These are phyloP conservation scores for Anthonomus grandis DNA, from an alignment of 1,140 invertebrate species.

Conservation along the genomic window DNA sequence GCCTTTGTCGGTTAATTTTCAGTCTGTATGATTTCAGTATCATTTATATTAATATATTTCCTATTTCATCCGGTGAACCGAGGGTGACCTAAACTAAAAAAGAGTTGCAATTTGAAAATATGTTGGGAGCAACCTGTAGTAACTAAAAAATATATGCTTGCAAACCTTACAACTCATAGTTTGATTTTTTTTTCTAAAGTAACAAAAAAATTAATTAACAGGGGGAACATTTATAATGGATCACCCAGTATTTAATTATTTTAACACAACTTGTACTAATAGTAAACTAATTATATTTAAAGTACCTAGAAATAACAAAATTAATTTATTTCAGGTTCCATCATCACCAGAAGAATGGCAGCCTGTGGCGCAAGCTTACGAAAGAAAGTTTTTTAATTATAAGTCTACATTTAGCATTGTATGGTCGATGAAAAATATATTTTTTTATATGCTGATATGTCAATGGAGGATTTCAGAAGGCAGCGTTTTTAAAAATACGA, in stretches of 20 bases:
- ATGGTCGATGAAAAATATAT: not conserved
- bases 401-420: not conserved
- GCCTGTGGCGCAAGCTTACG: not conserved
- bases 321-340: not conserved
- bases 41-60: no score
- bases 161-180: no score
- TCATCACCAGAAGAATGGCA: not conserved
- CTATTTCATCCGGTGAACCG: slow-evolving; percentile 2
- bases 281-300: not conserved
- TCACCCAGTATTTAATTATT: not conserved
- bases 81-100: slow-evolving; percentile 1
- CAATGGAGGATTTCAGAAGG: not conserved
- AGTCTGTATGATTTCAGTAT: not conserved
- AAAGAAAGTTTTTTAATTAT: not conserved
- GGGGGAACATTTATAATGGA: no score
- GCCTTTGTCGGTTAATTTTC: not conserved
- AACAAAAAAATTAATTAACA: no score
- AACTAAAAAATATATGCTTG: no score
- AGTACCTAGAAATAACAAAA: not conserved
- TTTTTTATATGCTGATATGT: not conserved
- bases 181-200: slow-evolving; percentile 1
- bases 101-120: no score
- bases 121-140: no score
- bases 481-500: no score
- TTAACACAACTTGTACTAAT: not conserved